Conservation (phyloP, 1,140 invertebrate genomes). For the Diorhabda carinulata region DNA sequence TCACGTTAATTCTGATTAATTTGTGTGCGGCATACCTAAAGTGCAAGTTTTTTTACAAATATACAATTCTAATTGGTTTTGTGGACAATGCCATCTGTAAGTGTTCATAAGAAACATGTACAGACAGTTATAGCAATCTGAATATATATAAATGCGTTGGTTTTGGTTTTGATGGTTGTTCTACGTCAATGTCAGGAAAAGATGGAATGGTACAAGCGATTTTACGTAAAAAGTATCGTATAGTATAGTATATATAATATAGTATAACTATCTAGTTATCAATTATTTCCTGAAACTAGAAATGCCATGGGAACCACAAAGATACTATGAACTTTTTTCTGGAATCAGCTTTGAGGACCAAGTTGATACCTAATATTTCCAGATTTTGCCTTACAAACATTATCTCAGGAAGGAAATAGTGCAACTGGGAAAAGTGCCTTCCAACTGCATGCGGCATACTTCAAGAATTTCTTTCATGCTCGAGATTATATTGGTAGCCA, state of each 20-base stretch:
- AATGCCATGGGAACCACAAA: conserved; percentile 41
- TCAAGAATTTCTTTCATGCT: conserved; percentile 28
- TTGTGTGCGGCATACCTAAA: too few species aligned
- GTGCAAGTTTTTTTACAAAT: too few species aligned
- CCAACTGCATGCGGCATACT: conserved; percentile 38
- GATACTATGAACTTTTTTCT: conserved; percentile 42
- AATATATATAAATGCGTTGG: conserved; percentile 20
- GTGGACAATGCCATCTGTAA: too few species aligned
- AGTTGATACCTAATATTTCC: too few species aligned
- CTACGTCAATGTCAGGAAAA: conserved; percentile 14
- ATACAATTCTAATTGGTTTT: too few species aligned
- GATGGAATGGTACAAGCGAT: conserved; percentile 40
- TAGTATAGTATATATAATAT: too few species aligned
- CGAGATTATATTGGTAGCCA: conserved; percentile 4
- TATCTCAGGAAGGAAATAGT: too few species aligned
- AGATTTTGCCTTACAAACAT: too few species aligned
- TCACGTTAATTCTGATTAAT: too few species aligned
- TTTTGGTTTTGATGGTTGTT: conserved; percentile 40
- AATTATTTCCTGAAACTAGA: conserved; percentile 44
- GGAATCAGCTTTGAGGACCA: conserved; percentile 39
- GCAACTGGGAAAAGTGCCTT: too few species aligned
- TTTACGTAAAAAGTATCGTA: conserved; percentile 39
- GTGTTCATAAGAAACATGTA: too few species aligned
- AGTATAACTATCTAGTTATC: conserved; percentile 41
- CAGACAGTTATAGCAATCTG: too few species aligned